phyloP scores from a whole-genome alignment of 1,140 invertebrate species.

The Drosophila lowei region DNA sequence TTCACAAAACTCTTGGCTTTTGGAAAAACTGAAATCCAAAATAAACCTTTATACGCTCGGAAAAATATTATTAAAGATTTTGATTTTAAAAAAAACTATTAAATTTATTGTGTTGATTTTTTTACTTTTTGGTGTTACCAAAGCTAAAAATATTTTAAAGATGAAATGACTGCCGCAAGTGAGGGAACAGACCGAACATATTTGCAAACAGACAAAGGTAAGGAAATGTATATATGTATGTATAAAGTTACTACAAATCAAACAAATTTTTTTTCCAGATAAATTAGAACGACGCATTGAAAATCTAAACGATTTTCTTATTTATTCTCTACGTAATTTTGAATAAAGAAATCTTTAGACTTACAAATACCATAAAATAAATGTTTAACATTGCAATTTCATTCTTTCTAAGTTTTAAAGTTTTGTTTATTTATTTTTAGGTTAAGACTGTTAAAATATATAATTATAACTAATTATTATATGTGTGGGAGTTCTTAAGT shows the following conservation, averaged over 20 bases:
- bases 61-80: conserved; percentile 88
- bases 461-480: too few relatives aligned
- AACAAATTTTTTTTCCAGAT: conserved; percentile 50
- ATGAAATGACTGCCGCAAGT: conserved; percentile 54
- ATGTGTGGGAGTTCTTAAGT: too few relatives aligned
- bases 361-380: too few relatives aligned
- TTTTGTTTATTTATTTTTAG: too few relatives aligned
- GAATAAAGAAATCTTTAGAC: conserved; percentile 26
- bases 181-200: conserved; percentile 63
- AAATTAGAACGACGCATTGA: conserved; percentile 62
- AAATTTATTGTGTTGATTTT: conserved; percentile 90
- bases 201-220: conserved; percentile 69
- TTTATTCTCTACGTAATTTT: conserved; percentile 54
- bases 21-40: conserved; percentile 67
- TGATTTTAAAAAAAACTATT: conserved; percentile 90
- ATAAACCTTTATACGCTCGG: conserved; percentile 88
- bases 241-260: not conserved
- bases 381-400: too few relatives aligned
- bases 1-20: conserved; percentile 84
- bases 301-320: conserved; percentile 65
- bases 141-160: conserved; percentile 84
- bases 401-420: too few relatives aligned
- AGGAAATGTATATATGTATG: not conserved
- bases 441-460: too few relatives aligned
- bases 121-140: conserved; percentile 88